Evolutionary conservation across 2,888 invertebrate genomes (phyloP), one percentile per base, ranked within the genome.

Genomic region (Habrosyne pyritoides): DNA sequence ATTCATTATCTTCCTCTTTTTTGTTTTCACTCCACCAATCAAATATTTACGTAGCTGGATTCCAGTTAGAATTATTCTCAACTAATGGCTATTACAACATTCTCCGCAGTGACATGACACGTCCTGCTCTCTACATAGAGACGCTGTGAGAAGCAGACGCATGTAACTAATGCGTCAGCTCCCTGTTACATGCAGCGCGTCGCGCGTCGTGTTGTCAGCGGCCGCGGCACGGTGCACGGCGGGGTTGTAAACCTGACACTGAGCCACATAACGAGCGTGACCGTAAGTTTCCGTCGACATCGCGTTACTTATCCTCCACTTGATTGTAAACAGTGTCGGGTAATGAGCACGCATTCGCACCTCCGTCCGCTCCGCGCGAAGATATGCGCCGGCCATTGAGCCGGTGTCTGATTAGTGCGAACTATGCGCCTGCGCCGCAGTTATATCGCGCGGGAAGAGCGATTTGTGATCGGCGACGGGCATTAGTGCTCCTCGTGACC

Each of bases 271-370:
- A 42, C 42, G 42, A 42, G 42, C 14, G 18, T 18, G 42, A 18
- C 42, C 18, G 42, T 42, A 42, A 42, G 14, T 42, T 18, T 6
- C 36, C 36, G 30, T 4, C 30, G 30, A 30, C 30, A 5, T 14
- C 36, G 36, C 36, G 42, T 33, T 33, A 42, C 42, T 18, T 18
- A 7, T 14, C 14, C 42, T 8, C 7, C 42, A 18, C 18, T 42
- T 42, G 42, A 42, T 42, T 42, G 42, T 42, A 42, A 42, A 42
- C 42, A 42, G 36, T 36, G 52, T 50, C 30, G 18, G 22, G 18
- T 21, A n/a, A 52, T 42, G 52, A 52, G 42, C 33, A 1, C n/a
- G 33, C 42, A 24, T 36, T 42, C 42, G 36, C 63, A 65, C 56
- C 57, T 62, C 53, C 53, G 12, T 46, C 24, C 47, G 14, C n/a